Evolutionary conservation across 1,140 invertebrate species (phyloP), one percentile per base, ranked within the genome.

Genomic region (Lutraria rhynchaena): DNA sequence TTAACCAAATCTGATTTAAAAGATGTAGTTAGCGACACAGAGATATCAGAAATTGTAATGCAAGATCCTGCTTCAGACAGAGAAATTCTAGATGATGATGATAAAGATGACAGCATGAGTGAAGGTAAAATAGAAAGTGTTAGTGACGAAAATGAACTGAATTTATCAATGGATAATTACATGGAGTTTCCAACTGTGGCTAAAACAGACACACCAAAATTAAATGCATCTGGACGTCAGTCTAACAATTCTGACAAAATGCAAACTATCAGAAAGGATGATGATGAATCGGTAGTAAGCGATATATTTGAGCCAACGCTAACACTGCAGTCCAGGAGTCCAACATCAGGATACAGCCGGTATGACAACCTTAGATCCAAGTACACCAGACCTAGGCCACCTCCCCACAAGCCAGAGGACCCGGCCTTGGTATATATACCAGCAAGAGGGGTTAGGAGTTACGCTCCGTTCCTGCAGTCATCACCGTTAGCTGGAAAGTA

Each of bases 91-190:
- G 71, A 74, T 4, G 49, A 69, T 51, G 41, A 37, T 19, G 46
- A 74, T 22, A 29, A 51, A n/a, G 55, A 63, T 11, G 41, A 81
- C 41, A 63, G 57, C 37, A 17, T 37, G 13, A 53, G 46, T 51
- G 44, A 76, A 13, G 29, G n/a, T 17, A 65, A 71, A 29, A 27
- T 60, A 46, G 24, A 31, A 22, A 81, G 77, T 60, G 67, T 81
- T 7, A 81, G 78, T 73, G 78, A 81, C 53, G 78, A 81, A 22
- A 80, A 41, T 65, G 78, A 81, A 35, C 51, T 61, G 7, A 81
- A 81, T 60, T 55, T 81, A 0, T 81, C 78, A 17, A 24, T 53
- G 22, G 78, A 81, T 37, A 31, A 74, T 33, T 81, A 71, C 35
- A 73, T 73, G 78, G 78, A 81, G 3, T 81, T 81, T 65, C 69